phyloP scores from a whole-genome alignment of 2,888 invertebrate genomes.

The Didymodactylos carnosus region DNA sequence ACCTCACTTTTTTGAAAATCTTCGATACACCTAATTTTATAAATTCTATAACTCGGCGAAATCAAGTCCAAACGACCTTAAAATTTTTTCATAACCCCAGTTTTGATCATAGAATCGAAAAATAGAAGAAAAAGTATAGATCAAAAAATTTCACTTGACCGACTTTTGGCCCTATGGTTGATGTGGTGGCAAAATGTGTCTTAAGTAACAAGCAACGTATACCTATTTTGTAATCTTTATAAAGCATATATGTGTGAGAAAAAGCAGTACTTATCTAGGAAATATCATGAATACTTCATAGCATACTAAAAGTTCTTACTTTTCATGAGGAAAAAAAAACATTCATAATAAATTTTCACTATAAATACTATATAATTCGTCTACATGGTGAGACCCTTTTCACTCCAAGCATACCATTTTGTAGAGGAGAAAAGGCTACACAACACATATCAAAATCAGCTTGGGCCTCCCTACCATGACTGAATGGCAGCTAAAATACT shows the following conservation, averaged over 20 bases:
- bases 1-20: too few species aligned
- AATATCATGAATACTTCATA: background rate
- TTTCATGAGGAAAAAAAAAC: background rate
- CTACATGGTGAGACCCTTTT: background rate
- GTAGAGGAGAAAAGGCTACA: background rate
- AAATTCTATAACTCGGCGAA: too few species aligned
- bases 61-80: too few species aligned
- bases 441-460: background rate
- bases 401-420: background rate
- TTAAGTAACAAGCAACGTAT: background rate
- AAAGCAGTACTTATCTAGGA: background rate
- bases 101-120: too few species aligned
- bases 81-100: too few species aligned
- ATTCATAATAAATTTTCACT: background rate
- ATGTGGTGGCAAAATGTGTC: too few species aligned
- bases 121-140: too few species aligned
- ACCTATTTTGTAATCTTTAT: background rate
- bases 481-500: background rate
- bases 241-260: background rate
- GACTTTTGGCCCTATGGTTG: too few species aligned
- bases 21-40: too few species aligned
- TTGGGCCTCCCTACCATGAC: background rate
- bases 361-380: background rate
- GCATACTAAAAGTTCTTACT: background rate
- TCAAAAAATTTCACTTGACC: too few species aligned